phyloP scores from a whole-genome alignment of 2,797 vertebrate species.

The Delichon dasypus region DNA sequence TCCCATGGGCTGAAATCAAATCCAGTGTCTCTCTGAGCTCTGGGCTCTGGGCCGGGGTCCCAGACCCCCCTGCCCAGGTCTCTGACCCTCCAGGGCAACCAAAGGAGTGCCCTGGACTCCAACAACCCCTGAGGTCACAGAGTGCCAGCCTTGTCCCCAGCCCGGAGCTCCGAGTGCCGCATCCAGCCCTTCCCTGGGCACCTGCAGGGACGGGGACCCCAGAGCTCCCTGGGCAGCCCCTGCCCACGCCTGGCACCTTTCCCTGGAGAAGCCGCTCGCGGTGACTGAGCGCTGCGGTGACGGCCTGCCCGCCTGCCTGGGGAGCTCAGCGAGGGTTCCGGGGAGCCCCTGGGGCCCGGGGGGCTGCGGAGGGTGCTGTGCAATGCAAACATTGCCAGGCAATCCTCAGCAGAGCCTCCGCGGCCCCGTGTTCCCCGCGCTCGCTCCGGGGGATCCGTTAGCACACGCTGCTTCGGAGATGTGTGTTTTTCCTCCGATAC shows the following conservation, averaged over 20 bases:
- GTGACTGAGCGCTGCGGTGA: too few relatives aligned
- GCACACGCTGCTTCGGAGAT: background rate
- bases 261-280: background rate
- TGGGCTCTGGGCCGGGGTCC: too few relatives aligned
- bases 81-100: too few relatives aligned
- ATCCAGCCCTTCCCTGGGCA: fast-evolving
- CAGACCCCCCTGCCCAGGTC: too few relatives aligned
- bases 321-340: background rate
- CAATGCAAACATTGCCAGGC: slow-evolving; percentile 14
- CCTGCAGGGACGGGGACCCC: background rate
- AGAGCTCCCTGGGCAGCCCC: background rate
- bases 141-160: background rate
- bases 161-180: background rate
- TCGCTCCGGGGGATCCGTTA: background rate
- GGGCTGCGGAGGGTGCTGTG: slow-evolving; percentile 21
- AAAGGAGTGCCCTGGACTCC: too few relatives aligned
- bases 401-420: background rate
- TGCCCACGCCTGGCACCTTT: fast-evolving
- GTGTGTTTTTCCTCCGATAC: background rate
- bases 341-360: background rate
- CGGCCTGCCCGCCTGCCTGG: background rate
- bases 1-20: too few relatives aligned
- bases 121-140: fast-evolving
- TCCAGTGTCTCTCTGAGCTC: too few relatives aligned
- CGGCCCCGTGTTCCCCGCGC: background rate